phyloP scores from a whole-genome alignment of 53 echinoderm and acorn worm genomes.

The Paracentrotus lividus region DNA sequence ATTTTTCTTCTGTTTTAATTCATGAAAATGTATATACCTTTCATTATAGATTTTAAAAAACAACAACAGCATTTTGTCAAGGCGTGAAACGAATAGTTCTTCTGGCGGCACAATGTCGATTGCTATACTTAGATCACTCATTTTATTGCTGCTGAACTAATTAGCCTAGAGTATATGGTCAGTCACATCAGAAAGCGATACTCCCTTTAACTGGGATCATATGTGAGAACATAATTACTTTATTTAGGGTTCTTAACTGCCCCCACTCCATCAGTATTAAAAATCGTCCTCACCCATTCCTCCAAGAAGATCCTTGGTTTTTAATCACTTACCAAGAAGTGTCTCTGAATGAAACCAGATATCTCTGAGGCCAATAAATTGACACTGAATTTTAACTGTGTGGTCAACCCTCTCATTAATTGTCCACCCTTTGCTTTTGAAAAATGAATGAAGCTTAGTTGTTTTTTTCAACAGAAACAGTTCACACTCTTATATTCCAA shows the following conservation, averaged over 20 bases:
- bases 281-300: not conserved
- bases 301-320: not conserved
- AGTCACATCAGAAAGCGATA: too few relatives aligned
- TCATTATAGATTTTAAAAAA: too few relatives aligned
- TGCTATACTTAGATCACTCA: too few relatives aligned
- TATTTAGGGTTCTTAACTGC: not conserved
- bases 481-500: not conserved
- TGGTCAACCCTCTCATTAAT: not conserved
- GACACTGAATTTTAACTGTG: conserved; percentile 4
- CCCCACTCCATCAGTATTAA: too few relatives aligned
- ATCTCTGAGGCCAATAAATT: not conserved
- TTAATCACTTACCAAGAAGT: not conserved
- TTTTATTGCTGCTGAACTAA: too few relatives aligned
- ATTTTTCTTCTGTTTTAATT: not conserved
- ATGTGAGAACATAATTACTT: too few relatives aligned
- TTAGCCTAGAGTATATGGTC: too few relatives aligned
- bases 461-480: not conserved
- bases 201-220: too few relatives aligned
- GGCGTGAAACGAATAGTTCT: too few relatives aligned
- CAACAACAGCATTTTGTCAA: too few relatives aligned
- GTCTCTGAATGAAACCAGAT: not conserved
- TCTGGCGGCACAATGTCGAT: too few relatives aligned
- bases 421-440: not conserved
- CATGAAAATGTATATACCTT: too few relatives aligned
- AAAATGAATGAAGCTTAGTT: not conserved